Evolutionary conservation across 2,797 vertebrate genomes (phyloP), one percentile per base, ranked within the genome.

Genomic region (Xenopus petersii): DNA sequence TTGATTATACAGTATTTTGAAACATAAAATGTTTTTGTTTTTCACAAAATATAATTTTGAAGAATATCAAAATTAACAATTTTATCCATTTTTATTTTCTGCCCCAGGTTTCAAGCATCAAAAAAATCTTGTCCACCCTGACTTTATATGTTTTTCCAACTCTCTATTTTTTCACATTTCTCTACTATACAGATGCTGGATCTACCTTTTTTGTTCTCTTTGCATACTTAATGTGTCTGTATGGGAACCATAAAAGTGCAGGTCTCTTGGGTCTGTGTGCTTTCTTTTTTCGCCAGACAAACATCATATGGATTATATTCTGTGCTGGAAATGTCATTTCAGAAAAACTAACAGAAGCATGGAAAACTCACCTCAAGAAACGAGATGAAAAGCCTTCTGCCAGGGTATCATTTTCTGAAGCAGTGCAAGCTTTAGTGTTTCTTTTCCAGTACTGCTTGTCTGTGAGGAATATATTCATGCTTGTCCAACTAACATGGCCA

Each of bases 121-220:
- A 94, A 42, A 90, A 94, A 71, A 85, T 98, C 73, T 86, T 98
- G 58, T 94, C 93, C 0, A 88, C 96, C 0, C 81, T 98, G 75
- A 92, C 91, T 2, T 87, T 99, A 11, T 93, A 95, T 80, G 81
- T 88, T 4, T 98, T 99, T 86, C 97, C 98, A 0, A 94, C 94
- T 21, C 93, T 98, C 65, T 98, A 98, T 88, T 99, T 99, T 88
- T 99, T 98, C 83, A 98, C 95, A 48, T 99, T 99, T 82, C 94
- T 99, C 36, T 99, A 98, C 89, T 99, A 99, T 84, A 99, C 97
- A 0, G 98, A 99, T 3, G 87, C 94, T 1, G 98, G 98, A 21
- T 96, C 97, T 15, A 93, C 95, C 1, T 98, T 99, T 90, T 98
- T 99, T 84, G 92, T 89, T 74, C 95, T 99, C 42, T 98, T 98